A percentile compares a stretch with the other conserved stretches of the same genome.
phyloP scores from a whole-genome alignment of 2,888 invertebrate genomes.

The Andrena chrysosceles region DNA sequence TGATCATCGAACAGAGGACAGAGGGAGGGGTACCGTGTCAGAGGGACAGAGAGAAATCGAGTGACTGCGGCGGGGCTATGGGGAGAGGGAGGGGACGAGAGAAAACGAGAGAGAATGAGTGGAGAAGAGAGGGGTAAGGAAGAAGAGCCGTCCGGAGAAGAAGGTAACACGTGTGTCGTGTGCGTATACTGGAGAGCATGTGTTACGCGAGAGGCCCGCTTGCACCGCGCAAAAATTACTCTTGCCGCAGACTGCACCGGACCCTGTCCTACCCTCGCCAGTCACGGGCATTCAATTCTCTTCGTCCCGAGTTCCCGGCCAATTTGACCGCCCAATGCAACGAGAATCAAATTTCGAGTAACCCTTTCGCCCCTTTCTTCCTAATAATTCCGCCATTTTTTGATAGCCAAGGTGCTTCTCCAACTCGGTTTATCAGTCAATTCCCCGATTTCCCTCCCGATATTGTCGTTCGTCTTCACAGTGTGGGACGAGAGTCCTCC shows the following conservation, averaged over 20 bases:
- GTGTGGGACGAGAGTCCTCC: not conserved
- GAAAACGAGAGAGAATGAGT: not conserved
- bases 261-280: conserved; percentile 13
- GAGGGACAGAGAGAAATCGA: conserved; percentile 15
- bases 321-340: not conserved
- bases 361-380: too few species aligned
- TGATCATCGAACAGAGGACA: conserved; percentile 40
- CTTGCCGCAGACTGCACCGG: conserved; percentile 24
- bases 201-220: conserved; percentile 63
- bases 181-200: conserved; percentile 52
- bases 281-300: conserved; percentile 30
- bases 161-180: conserved; percentile 12
- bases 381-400: not conserved
- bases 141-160: conserved; percentile 29
- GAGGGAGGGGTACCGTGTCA: conserved; percentile 9
- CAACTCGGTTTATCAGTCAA: not conserved
- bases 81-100: not conserved
- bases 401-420: not conserved
- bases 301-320: not conserved
- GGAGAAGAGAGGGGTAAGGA: conserved; percentile 15
- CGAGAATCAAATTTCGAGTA: not conserved
- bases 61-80: not conserved
- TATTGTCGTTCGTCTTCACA: not conserved
- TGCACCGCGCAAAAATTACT: conserved; percentile 59
- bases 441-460: not conserved